Conservation (phyloP, 2,113 vertebrate species). For the Paralichthys olivaceus region DNA sequence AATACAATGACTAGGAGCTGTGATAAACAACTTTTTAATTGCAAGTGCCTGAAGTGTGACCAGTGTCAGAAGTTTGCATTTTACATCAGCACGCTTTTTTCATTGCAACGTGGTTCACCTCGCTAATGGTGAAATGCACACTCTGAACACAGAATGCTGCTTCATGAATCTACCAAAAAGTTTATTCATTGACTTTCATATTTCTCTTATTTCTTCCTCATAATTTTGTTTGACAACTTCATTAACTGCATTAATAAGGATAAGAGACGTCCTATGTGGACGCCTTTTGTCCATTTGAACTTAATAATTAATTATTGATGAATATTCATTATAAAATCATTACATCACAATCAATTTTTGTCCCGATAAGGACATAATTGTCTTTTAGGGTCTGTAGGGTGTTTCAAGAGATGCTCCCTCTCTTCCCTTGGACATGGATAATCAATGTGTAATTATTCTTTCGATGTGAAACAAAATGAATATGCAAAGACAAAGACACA, state of each 20-base stretch:
- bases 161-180: slow-evolving; percentile 19
- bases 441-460: slow-evolving; percentile 74
- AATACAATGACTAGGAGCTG: slow-evolving; percentile 63
- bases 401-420: slow-evolving; percentile 23
- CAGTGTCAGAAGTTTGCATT: slow-evolving; percentile 67
- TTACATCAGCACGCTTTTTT: slow-evolving; percentile 37
- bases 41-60: slow-evolving; percentile 76
- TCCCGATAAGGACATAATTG: slow-evolving; percentile 26
- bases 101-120: slow-evolving; percentile 35
- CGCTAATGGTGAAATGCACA: slow-evolving; percentile 38
- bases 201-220: not conserved
- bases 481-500: slow-evolving; percentile 55
- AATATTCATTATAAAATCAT: slow-evolving; percentile 37
- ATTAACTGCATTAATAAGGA: not conserved
- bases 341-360: slow-evolving; percentile 31
- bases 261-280: not conserved
- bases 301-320: not conserved
- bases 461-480: slow-evolving; percentile 65
- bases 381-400: slow-evolving; percentile 11
- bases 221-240: not conserved
- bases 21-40: slow-evolving; percentile 78
- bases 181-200: not conserved
- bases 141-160: not conserved
- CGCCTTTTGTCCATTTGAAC: not conserved
- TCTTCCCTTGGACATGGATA: slow-evolving; percentile 47